Conservation (phyloP, 2,113 vertebrate species). For the Prolemur simus region DNA sequence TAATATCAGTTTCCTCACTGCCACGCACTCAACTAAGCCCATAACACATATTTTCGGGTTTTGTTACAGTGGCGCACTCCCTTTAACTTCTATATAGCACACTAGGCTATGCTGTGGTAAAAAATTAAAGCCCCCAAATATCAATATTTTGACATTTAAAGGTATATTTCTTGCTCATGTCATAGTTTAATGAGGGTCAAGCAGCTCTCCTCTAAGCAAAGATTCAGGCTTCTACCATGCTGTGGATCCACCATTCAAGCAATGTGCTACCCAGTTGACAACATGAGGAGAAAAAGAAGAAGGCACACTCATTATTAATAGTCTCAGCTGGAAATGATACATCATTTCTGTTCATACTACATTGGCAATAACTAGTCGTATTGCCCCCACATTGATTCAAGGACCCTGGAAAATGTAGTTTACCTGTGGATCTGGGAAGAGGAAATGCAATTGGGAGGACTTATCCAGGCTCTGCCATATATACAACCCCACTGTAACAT, state of each 20-base stretch:
- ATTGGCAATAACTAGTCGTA: neutral
- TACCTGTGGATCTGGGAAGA: neutral
- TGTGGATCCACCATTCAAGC: neutral
- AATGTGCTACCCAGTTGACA: neutral
- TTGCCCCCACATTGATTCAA: neutral
- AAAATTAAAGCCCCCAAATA: neutral
- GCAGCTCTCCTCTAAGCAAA: neutral
- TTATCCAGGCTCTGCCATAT: neutral
- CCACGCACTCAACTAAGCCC: neutral
- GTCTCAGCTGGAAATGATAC: neutral
- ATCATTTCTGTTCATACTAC: neutral
- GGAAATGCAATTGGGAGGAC: neutral
- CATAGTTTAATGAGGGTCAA: neutral
- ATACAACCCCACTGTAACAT: neutral
- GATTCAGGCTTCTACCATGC: neutral
- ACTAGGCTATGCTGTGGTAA: neutral
- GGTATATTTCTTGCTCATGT: neutral
- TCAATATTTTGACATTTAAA: neutral
- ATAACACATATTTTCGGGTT: neutral
- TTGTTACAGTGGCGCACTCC: neutral
- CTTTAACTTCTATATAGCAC: neutral
- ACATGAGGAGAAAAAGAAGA: neutral
- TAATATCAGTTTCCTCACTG: neutral
- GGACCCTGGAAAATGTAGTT: neutral
- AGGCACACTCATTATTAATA: neutral